Evolutionary conservation across 1,140 invertebrate species (phyloP).

Genomic region (Teleogryllus occipitalis): DNA sequence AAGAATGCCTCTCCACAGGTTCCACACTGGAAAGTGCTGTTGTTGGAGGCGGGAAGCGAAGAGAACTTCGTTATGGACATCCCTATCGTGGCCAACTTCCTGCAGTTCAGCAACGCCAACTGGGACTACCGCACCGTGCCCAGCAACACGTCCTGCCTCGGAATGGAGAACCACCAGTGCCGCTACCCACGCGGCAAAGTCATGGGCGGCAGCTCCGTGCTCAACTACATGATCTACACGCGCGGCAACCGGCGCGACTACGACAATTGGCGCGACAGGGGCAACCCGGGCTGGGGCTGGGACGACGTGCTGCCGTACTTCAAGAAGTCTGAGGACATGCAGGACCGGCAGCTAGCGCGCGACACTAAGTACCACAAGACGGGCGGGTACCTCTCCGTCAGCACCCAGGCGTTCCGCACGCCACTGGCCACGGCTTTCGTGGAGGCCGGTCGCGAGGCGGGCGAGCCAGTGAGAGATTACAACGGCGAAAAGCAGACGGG

Average conservation of each 20-base stretch:
- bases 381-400: slow-evolving; percentile 32
- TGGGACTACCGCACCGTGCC: slow-evolving; percentile 61
- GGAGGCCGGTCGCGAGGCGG: slow-evolving; percentile 53
- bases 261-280: slow-evolving; percentile 65
- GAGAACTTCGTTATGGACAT: slow-evolving; percentile 57
- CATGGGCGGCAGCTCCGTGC: slow-evolving; percentile 44
- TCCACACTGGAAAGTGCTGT: slow-evolving; percentile 14
- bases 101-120: slow-evolving; percentile 53
- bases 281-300: slow-evolving; percentile 75
- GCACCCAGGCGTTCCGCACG: slow-evolving; percentile 47
- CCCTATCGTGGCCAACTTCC: slow-evolving; percentile 49
- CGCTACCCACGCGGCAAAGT: slow-evolving; percentile 56
- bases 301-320: slow-evolving; percentile 80
- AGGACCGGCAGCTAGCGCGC: slow-evolving; percentile 67
- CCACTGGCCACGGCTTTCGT: slow-evolving; percentile 57
- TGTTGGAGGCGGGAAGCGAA: slow-evolving; percentile 22
- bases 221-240: slow-evolving; percentile 53
- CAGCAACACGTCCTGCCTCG: slow-evolving; percentile 72
- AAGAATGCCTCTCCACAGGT: neutral
- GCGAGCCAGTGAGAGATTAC: slow-evolving; percentile 61
- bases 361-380: slow-evolving; percentile 36
- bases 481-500: slow-evolving; percentile 58
- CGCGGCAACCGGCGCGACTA: slow-evolving; percentile 67
- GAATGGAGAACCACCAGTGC: slow-evolving; percentile 61
- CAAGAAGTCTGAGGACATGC: slow-evolving; percentile 73